Base-by-base conservation (phyloP, 2,113 vertebrate genomes). In the Nematolebias whitei region DNA sequence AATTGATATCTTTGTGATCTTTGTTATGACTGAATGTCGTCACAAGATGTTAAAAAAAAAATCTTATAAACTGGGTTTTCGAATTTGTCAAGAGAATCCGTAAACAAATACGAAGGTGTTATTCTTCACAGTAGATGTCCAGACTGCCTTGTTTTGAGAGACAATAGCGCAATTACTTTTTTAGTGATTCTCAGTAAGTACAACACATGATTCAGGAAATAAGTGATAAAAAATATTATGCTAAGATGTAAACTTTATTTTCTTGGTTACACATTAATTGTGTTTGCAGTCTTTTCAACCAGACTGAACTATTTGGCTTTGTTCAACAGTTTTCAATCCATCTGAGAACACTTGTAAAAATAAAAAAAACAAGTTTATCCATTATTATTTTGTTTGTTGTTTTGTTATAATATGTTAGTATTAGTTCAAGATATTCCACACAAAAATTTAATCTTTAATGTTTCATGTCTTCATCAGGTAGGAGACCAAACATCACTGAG, bases 401-500 rank as follows among this genome's bases (percentile, higher is more conserved):
- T 29, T 29, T 29, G 26, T 39, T 39, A 23, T 13, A n/a, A 4
- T 13, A 11, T 20, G 10, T 22, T 44, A 13, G 18, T 29, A 6
- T 45, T n/a, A 2, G 20, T 11, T 48, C n/a, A 49, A 12, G 5
- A 19, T 23, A 22, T 2, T 12, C 4, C 45, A 64, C 23, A 23
- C n/a, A 58, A 3, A 15, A 2, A 13, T 69, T 52, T 19, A 2
- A 44, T 38, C 22, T 65, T 3, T 16, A n/a, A 61, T 61, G 29
- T 60, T 10, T 19, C 11, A 19, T 16, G 1, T 72, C 41, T 43
- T 79, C 4, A 43, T 14, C 55, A 84, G 82, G 82, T 38, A 68
- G 13, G 41, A 59, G 68, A 64, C 9, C 19, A 12, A 50, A 1
- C 5, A 6, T 84, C 45, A 54, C 63, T 44, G 67, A 9, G 44